Percentiles rank a stretch among this genome's conserved stretches.
Conservation (phyloP, 2,888 invertebrate genomes). For the Acleris cristana region DNA sequence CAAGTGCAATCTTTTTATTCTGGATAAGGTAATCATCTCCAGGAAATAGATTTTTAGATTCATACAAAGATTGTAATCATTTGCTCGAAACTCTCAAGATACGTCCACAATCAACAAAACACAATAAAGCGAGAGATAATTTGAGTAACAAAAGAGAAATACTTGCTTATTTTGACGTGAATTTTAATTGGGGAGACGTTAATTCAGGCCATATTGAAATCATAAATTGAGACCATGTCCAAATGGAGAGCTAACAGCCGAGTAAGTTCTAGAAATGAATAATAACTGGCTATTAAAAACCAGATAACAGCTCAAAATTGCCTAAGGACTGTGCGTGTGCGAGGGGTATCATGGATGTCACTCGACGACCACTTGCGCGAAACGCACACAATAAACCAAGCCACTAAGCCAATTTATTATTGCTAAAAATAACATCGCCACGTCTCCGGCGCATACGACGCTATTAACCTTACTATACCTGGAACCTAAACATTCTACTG, state of each 20-base stretch:
- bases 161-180: slow-evolving; percentile 24
- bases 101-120: slow-evolving; percentile 7
- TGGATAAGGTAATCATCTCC: background rate
- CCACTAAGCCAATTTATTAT: slow-evolving; percentile 82
- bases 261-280: slow-evolving; percentile 45
- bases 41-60: slow-evolving; percentile 5
- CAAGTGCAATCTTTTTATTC: background rate
- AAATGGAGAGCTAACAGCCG: slow-evolving; percentile 28
- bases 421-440: slow-evolving; percentile 80
- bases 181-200: slow-evolving; percentile 31
- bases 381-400: slow-evolving; percentile 78
- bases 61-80: slow-evolving; percentile 24
- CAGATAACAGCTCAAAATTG: slow-evolving; percentile 57
- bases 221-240: slow-evolving; percentile 29
- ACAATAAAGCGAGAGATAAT: slow-evolving; percentile 20
- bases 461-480: slow-evolving; percentile 74
- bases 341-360: slow-evolving; percentile 46
- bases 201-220: slow-evolving; percentile 29
- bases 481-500: slow-evolving; percentile 63
- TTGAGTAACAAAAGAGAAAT: slow-evolving; percentile 29
- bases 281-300: slow-evolving; percentile 50
- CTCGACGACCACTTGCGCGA: slow-evolving; percentile 62
- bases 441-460: slow-evolving; percentile 74
- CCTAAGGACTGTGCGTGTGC: slow-evolving; percentile 56
- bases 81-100: slow-evolving; percentile 18